These are phyloP conservation scores for Plectrocnemia conspersa DNA, from an alignment of 1,140 invertebrate species.

Conservation along the genomic window DNA sequence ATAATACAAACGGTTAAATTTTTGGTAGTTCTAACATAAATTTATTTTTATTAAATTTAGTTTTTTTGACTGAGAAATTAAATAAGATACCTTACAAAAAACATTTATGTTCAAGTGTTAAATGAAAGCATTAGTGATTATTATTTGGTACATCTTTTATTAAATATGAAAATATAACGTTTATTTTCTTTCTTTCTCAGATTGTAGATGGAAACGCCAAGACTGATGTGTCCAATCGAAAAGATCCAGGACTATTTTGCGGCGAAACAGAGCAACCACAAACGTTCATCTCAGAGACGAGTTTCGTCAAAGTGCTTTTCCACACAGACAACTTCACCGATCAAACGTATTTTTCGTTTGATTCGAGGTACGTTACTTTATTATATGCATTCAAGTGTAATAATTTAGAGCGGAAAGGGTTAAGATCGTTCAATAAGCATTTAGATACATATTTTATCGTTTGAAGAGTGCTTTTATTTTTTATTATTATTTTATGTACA, in stretches of 20 bases:
- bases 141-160: not conserved
- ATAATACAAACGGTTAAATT: too few relatives aligned
- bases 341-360: conserved; percentile 64
- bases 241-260: conserved; percentile 84
- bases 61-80: too few relatives aligned
- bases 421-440: too few relatives aligned
- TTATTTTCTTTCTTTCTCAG: conserved; percentile 50
- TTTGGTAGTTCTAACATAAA: too few relatives aligned
- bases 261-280: conserved; percentile 89
- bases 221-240: conserved; percentile 77
- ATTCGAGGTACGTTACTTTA: conserved; percentile 47
- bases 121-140: not conserved
- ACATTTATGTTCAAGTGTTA: not conserved
- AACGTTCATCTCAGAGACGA: conserved; percentile 90
- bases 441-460: too few relatives aligned
- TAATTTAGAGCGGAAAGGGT: too few relatives aligned
- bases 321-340: conserved; percentile 89
- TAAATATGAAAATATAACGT: not conserved
- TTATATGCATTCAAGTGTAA: too few relatives aligned
- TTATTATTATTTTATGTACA: too few relatives aligned
- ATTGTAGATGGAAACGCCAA: conserved; percentile 80
- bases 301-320: conserved; percentile 84
- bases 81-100: too few relatives aligned
- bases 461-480: too few relatives aligned
- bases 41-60: too few relatives aligned